These are phyloP conservation scores for Laodelphax striatellus DNA, from an alignment of 1,140 invertebrate genomes.

Conservation along the genomic window DNA sequence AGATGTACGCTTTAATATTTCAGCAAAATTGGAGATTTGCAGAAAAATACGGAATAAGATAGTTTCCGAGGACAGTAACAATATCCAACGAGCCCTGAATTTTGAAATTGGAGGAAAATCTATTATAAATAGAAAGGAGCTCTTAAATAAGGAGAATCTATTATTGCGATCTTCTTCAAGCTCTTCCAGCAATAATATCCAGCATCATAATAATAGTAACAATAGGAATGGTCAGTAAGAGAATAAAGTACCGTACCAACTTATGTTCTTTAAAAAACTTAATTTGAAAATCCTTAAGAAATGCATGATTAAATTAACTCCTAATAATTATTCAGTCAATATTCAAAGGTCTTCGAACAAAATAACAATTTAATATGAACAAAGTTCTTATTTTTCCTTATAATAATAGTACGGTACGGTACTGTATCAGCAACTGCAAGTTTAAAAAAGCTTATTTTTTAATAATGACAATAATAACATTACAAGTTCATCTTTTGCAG, in stretches of 20 bases:
- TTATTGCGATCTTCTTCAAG: constrained; percentile 9
- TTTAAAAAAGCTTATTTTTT: too few species aligned
- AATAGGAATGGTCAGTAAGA: not conserved
- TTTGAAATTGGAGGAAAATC: constrained; percentile 1
- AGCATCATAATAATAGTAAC: constrained; percentile 6
- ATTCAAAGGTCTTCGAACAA: too few species aligned
- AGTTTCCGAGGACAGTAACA: constrained; percentile 4
- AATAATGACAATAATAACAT: too few species aligned
- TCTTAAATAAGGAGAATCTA: constrained; percentile 17
- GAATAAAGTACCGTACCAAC: not conserved
- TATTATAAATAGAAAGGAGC: constrained; percentile 2
- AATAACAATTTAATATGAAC: too few species aligned
- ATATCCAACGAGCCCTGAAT: not conserved
- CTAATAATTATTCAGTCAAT: too few species aligned
- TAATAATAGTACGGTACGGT: too few species aligned
- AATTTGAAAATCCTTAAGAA: too few species aligned
- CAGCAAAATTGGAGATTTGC: constrained; percentile 23
- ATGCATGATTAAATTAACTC: too few species aligned
- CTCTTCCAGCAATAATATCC: constrained; percentile 8
- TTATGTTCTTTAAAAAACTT: too few species aligned
- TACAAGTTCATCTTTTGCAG: not conserved
- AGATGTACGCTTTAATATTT: constrained; percentile 1
- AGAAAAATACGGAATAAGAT: constrained; percentile 17
- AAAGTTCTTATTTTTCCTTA: too few species aligned
- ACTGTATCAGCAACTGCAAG: too few species aligned